Evolutionary conservation across 2,888 invertebrate genomes (phyloP).

Genomic region (Erynnis tages): DNA sequence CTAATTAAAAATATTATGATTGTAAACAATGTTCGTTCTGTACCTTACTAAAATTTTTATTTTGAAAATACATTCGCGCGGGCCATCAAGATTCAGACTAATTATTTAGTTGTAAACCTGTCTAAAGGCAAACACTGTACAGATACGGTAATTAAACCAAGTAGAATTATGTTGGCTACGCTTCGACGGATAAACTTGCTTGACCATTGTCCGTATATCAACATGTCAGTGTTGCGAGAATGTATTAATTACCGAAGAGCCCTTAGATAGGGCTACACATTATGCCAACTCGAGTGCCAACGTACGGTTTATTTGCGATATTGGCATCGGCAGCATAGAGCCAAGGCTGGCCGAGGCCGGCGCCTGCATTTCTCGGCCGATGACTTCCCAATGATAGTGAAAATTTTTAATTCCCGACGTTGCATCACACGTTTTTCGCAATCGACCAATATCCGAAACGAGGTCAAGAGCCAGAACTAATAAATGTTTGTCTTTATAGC

Average conservation of each 20-base stretch:
- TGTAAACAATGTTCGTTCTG: no score
- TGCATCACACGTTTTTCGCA: slow-evolving; percentile 34
- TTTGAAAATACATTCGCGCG: slow-evolving; percentile 7
- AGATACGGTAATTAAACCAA: neutral
- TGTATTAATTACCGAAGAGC: slow-evolving; percentile 48
- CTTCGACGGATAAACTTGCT: slow-evolving; percentile 9
- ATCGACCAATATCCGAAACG: slow-evolving; percentile 18
- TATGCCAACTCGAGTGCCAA: slow-evolving; percentile 73
- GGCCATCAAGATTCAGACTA: slow-evolving; percentile 2
- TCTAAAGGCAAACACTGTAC: neutral
- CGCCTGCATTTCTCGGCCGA: slow-evolving; percentile 58
- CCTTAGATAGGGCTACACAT: slow-evolving; percentile 59
- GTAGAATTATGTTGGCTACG: neutral
- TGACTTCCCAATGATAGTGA: slow-evolving; percentile 48
- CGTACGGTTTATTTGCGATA: slow-evolving; percentile 76
- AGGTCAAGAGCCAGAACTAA: slow-evolving; percentile 18
- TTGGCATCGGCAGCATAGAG: slow-evolving; percentile 64
- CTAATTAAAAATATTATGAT: no score
- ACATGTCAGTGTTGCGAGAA: slow-evolving; percentile 45
- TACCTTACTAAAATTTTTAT: no score
- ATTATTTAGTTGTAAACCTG: slow-evolving; percentile 6
- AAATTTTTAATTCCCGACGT: slow-evolving; percentile 32
- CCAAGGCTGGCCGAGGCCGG: slow-evolving; percentile 67
- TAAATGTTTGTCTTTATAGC: slow-evolving; percentile 13
- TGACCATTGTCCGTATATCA: slow-evolving; percentile 20